Evolutionary conservation across 2,797 vertebrate genomes (phyloP).

Genomic region (Etheostoma perlongum): DNA sequence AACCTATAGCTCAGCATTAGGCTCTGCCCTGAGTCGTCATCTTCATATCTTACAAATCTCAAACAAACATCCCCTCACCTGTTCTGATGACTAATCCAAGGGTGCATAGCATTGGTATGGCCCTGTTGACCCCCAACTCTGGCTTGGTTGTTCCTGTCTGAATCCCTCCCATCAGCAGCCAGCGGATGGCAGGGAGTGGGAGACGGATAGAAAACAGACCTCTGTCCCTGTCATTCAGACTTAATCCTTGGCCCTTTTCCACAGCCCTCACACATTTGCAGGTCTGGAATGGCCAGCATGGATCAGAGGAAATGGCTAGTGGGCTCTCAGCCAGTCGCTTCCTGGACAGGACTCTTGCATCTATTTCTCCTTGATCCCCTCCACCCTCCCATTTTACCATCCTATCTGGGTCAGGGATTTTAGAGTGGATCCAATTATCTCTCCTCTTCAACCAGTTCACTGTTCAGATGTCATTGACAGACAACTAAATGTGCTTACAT

Average conservation of each 20-base stretch:
- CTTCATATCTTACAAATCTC: conserved; percentile 36
- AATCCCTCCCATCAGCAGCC: conserved; percentile 20
- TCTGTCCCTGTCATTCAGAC: conserved; percentile 78
- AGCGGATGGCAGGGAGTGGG: conserved; percentile 23
- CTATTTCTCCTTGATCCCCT: conserved; percentile 57
- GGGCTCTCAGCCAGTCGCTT: conserved; percentile 63
- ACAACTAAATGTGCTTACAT: conserved; percentile 27
- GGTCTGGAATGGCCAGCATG: conserved; percentile 57
- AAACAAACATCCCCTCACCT: conserved; percentile 47
- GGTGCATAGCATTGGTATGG: conserved; percentile 44
- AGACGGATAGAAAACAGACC: conserved; percentile 55
- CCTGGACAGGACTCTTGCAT: conserved; percentile 46
- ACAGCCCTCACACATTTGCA: conserved; percentile 68
- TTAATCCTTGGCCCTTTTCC: conserved; percentile 75
- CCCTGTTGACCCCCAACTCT: conserved; percentile 56
- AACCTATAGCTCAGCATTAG: not conserved
- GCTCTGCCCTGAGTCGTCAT: not conserved
- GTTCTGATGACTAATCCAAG: conserved; percentile 54
- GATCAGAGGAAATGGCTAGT: conserved; percentile 73
- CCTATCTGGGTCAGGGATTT: conserved; percentile 50
- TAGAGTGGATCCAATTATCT: conserved; percentile 56
- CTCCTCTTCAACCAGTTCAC: conserved; percentile 43
- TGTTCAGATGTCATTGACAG: conserved; percentile 43
- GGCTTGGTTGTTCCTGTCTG: conserved; percentile 27
- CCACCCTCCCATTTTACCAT: conserved; percentile 29